Conservation (phyloP, 1,140 invertebrate genomes). For the Colletes gigas region DNA sequence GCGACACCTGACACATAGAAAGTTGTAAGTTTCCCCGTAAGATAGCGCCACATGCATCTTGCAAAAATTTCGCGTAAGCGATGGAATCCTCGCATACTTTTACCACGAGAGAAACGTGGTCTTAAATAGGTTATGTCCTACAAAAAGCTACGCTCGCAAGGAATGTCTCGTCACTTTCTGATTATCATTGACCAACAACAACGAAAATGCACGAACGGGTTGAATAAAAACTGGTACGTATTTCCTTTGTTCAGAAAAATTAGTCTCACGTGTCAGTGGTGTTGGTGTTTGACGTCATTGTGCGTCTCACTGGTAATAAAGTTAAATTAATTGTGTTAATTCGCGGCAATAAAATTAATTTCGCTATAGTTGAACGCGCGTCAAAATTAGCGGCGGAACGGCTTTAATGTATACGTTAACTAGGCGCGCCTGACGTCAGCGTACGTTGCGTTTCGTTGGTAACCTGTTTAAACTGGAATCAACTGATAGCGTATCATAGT, state of each 20-base stretch:
- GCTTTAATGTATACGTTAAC: constrained; percentile 8
- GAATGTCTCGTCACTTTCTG: not conserved
- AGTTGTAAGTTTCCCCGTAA: not conserved
- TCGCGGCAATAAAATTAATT: constrained; percentile 42
- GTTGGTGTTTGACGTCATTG: constrained; percentile 36
- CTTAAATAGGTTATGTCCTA: not conserved
- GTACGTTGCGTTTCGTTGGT: constrained; percentile 19
- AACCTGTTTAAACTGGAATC: constrained; percentile 45
- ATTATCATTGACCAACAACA: not conserved
- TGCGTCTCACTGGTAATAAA: constrained; percentile 3
- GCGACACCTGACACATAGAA: too few species aligned
- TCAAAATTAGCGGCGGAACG: constrained; percentile 16
- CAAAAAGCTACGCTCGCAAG: too few species aligned
- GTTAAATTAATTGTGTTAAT: constrained; percentile 43
- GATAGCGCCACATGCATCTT: not conserved
- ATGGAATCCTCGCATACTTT: not conserved
- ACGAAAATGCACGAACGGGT: not conserved
- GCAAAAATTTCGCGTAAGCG: not conserved
- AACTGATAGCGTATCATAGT: constrained; percentile 25
- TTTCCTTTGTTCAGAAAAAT: constrained; percentile 2
- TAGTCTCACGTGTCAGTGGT: not conserved
- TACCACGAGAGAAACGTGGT: not conserved
- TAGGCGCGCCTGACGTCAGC: constrained; percentile 23
- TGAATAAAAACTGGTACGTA: not conserved
- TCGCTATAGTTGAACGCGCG: not conserved